These are phyloP conservation scores for Magallana gigas DNA, from an alignment of 1,140 invertebrate species.

Conservation along the genomic window DNA sequence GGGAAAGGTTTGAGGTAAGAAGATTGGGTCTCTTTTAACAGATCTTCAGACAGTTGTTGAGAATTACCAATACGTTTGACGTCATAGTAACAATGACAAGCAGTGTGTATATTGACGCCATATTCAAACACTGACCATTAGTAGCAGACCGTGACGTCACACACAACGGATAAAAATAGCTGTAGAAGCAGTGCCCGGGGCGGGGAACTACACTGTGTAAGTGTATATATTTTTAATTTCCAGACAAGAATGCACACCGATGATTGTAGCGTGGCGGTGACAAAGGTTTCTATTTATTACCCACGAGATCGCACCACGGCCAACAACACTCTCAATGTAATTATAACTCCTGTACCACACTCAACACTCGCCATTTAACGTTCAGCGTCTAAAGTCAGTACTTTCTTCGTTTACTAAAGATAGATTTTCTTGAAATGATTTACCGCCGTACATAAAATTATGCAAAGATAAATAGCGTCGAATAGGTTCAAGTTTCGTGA, in stretches of 20 bases:
- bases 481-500: background rate
- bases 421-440: no score
- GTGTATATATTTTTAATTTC: slow-evolving; percentile 26
- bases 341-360: background rate
- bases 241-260: slow-evolving; percentile 18
- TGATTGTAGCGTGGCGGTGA: background rate
- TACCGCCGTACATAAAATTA: background rate
- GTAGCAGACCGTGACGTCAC: background rate
- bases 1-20: no score
- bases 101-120: background rate
- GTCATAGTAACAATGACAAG: background rate
- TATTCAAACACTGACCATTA: slow-evolving; percentile 17
- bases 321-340: background rate
- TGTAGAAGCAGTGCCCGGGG: background rate
- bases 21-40: no score
- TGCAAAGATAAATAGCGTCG: background rate
- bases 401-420: no score
- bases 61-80: background rate
- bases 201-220: background rate
- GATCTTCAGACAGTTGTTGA: no score
- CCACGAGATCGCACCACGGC: background rate
- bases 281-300: background rate
- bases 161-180: background rate
- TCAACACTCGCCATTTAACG: background rate
- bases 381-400: background rate